phyloP scores from a whole-genome alignment of 2,888 invertebrate genomes.

The Rutpela maculata region DNA sequence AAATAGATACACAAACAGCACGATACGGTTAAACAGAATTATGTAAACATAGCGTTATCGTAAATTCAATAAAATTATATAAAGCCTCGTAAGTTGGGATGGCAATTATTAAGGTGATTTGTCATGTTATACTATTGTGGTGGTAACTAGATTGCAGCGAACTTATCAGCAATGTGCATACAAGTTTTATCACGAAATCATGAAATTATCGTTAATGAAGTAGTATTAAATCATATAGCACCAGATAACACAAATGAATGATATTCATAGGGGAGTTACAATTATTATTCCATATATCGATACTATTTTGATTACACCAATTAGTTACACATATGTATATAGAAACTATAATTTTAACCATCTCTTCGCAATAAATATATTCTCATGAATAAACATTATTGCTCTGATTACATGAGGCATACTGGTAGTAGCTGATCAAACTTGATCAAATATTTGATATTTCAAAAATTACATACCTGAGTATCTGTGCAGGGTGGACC shows the following conservation, averaged over 20 bases:
- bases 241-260: slow-evolving; percentile 43
- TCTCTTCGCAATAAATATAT: neutral
- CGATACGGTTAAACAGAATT: neutral
- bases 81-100: slow-evolving; percentile 3
- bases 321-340: slow-evolving; percentile 42
- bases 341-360: slow-evolving; percentile 32
- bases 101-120: slow-evolving; percentile 7
- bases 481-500: no score
- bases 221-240: slow-evolving; percentile 33
- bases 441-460: no score
- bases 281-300: slow-evolving; percentile 36
- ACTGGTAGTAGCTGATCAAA: no score
- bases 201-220: slow-evolving; percentile 40
- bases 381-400: neutral
- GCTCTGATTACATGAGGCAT: neutral
- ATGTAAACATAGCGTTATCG: neutral
- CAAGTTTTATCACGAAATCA: slow-evolving; percentile 31
- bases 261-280: slow-evolving; percentile 31
- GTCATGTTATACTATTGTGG: neutral
- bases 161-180: slow-evolving; percentile 10
- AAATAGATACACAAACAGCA: neutral
- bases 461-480: no score
- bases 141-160: neutral
- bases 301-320: slow-evolving; percentile 46
- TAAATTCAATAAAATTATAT: neutral